phyloP scores from a whole-genome alignment of 2,888 invertebrate species.

The Elmis aenea region DNA sequence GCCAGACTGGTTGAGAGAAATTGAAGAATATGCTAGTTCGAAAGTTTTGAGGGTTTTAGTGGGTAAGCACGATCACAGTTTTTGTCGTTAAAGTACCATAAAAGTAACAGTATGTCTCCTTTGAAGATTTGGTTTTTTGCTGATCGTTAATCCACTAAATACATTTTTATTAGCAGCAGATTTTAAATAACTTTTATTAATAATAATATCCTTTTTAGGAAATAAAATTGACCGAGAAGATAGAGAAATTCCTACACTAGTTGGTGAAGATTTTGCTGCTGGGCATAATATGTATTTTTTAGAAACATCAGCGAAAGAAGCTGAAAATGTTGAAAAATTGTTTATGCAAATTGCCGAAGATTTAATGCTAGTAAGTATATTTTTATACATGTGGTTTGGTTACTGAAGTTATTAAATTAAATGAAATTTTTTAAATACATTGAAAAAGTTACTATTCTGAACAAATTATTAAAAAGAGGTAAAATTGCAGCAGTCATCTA shows the following conservation, averaged over 20 bases:
- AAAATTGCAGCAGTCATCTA: neutral
- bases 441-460: too few relatives aligned
- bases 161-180: too few relatives aligned
- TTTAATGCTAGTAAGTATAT: slow-evolving; percentile 70
- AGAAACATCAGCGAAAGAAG: slow-evolving; percentile 96
- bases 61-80: slow-evolving; percentile 65
- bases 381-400: neutral
- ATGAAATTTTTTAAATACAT: too few relatives aligned
- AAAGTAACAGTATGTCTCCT: too few relatives aligned
- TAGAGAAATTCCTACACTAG: slow-evolving; percentile 89
- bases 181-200: too few relatives aligned
- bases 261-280: slow-evolving; percentile 94
- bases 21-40: slow-evolving; percentile 94
- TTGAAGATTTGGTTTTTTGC: too few relatives aligned
- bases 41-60: slow-evolving; percentile 92
- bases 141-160: too few relatives aligned
- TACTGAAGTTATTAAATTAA: too few relatives aligned
- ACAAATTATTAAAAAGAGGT: too few relatives aligned
- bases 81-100: too few relatives aligned
- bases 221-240: slow-evolving; percentile 97
- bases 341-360: slow-evolving; percentile 96
- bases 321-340: slow-evolving; percentile 93
- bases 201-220: slow-evolving; percentile 59
- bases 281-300: slow-evolving; percentile 96
- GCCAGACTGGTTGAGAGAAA: slow-evolving; percentile 95